Evolutionary conservation across 92 coral and sea anemone genomes (phyloP).

Genomic region (Porites lobata): DNA sequence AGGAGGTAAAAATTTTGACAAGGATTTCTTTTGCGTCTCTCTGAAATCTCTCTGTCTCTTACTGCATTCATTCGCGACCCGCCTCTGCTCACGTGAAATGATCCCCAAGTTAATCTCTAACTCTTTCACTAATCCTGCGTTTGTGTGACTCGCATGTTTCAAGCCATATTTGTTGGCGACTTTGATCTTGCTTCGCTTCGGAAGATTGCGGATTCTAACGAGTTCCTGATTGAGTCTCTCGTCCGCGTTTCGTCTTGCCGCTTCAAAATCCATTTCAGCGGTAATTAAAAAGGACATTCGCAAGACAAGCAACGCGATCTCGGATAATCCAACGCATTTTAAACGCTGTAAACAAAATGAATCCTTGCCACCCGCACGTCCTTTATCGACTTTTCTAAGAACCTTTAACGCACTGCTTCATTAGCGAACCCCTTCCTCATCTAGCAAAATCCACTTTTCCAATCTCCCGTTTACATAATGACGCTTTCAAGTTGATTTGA

Average conservation of each 20-base stretch:
- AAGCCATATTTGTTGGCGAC: slow-evolving; percentile 87
- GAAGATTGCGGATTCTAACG: slow-evolving; percentile 80
- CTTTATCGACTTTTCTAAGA: not conserved
- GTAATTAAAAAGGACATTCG: slow-evolving; percentile 7
- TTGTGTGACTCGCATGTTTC: slow-evolving; percentile 83
- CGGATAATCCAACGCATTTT: slow-evolving; percentile 36
- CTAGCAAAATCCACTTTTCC: not conserved
- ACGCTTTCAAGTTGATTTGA: not conserved
- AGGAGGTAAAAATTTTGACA: slow-evolving; percentile 74
- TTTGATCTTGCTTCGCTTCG: slow-evolving; percentile 77
- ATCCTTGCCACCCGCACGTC: not conserved
- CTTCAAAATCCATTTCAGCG: slow-evolving; percentile 61
- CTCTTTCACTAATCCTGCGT: slow-evolving; percentile 79
- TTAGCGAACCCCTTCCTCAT: not conserved
- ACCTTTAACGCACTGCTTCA: no score
- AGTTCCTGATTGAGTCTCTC: slow-evolving; percentile 84
- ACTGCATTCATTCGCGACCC: slow-evolving; percentile 70
- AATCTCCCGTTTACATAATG: not conserved
- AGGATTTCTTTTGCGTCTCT: slow-evolving; percentile 65
- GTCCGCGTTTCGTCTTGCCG: slow-evolving; percentile 75
- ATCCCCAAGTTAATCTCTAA: slow-evolving; percentile 73
- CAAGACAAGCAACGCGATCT: slow-evolving; percentile 8
- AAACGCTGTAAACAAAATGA: not conserved
- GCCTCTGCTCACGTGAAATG: slow-evolving; percentile 69
- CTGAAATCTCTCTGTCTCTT: slow-evolving; percentile 73